These are phyloP conservation scores for Acanthaster planci DNA, from an alignment of 35 echinoderm and acorn worm species.

Conservation along the genomic window DNA sequence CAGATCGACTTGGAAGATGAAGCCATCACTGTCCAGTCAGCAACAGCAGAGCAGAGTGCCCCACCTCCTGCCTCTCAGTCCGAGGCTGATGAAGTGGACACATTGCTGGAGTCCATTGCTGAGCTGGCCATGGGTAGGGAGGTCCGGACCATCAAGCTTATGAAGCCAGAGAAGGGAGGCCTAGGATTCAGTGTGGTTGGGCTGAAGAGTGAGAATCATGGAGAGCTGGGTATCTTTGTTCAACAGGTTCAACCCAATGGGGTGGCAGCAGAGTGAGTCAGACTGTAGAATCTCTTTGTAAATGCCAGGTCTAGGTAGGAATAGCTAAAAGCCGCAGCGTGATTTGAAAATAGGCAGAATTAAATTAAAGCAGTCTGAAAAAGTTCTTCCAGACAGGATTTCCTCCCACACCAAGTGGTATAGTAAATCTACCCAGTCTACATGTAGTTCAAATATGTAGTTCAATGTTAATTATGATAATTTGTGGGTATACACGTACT, in stretches of 20 bases:
- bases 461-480: no score
- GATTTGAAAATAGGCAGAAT: no score
- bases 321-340: no score
- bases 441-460: no score
- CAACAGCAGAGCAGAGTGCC: conserved; percentile 1
- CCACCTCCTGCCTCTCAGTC: not conserved
- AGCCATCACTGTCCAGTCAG: conserved; percentile 22
- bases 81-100: conserved; percentile 10
- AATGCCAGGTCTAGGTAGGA: not conserved
- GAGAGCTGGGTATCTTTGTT: conserved; percentile 95
- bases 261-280: conserved; percentile 78
- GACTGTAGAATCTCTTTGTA: not conserved
- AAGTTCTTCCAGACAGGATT: no score
- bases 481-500: no score
- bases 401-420: no score
- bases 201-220: conserved; percentile 88
- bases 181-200: conserved; percentile 97
- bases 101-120: conserved; percentile 44
- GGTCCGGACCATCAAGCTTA: conserved; percentile 67
- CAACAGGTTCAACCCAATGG: conserved; percentile 88
- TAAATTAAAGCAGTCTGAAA: no score
- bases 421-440: no score
- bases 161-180: conserved; percentile 75
- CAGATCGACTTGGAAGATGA: conserved; percentile 63
- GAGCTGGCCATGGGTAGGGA: conserved; percentile 80